Conservation (phyloP, 2,113 vertebrate genomes). For the Clarias macrocephalus region DNA sequence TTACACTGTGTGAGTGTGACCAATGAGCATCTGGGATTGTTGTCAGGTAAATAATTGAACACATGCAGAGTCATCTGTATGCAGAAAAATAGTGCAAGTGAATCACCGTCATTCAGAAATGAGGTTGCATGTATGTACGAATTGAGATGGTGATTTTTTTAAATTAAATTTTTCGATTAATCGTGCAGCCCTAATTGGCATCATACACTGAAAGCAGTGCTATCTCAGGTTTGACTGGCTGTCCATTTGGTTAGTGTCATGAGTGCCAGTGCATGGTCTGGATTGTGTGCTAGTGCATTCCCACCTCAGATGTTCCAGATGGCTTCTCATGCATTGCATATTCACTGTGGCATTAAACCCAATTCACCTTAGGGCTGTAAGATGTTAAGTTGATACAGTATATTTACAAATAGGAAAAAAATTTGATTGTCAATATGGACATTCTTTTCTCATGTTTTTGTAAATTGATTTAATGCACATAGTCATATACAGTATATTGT, state of each 20-base stretch:
- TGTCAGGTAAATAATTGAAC: no score
- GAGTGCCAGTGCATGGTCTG: slow-evolving; percentile 19
- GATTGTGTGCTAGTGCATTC: slow-evolving; percentile 48
- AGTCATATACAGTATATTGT: background rate
- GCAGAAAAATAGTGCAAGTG: no score
- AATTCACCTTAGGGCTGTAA: background rate
- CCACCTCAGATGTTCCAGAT: slow-evolving; percentile 11
- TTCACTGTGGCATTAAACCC: slow-evolving; percentile 1
- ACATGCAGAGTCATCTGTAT: no score
- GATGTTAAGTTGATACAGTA: background rate
- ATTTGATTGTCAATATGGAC: background rate
- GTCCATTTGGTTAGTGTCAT: slow-evolving; percentile 30
- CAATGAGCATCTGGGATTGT: no score
- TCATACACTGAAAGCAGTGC: slow-evolving; percentile 53
- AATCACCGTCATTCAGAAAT: no score
- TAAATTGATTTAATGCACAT: background rate
- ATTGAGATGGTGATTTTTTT: no score
- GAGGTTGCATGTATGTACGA: no score
- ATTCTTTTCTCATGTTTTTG: background rate
- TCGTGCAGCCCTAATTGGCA: background rate
- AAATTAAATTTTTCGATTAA: no score
- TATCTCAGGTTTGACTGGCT: slow-evolving; percentile 54
- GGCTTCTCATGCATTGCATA: slow-evolving; percentile 28
- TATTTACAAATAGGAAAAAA: background rate
- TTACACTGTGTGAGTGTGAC: no score